Evolutionary conservation across 2,113 vertebrate genomes (phyloP).

Genomic region (Eolophus roseicapilla): DNA sequence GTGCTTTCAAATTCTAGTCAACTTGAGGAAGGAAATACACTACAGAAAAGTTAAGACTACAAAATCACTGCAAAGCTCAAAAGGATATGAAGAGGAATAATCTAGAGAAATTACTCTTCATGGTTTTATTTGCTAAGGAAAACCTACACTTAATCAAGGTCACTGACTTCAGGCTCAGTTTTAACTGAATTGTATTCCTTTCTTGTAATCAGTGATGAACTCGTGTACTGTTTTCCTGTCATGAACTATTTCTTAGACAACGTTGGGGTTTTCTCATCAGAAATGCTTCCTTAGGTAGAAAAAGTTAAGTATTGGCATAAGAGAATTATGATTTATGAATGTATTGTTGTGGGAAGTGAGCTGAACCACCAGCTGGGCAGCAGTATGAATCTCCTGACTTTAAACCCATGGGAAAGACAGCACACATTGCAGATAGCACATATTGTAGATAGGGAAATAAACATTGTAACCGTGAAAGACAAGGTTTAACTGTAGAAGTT

Average conservation of each 20-base stretch:
- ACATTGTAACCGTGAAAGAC: no score
- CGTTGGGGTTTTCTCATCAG: neutral
- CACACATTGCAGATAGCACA: no score
- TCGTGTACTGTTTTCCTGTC: fast-evolving
- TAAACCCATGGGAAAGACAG: no score
- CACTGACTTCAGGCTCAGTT: neutral
- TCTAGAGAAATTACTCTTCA: neutral
- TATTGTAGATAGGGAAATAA: no score
- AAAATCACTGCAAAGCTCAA: neutral
- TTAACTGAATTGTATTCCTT: neutral
- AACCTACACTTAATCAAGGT: neutral
- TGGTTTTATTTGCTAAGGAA: neutral
- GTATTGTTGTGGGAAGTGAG: neutral
- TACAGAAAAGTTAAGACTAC: neutral
- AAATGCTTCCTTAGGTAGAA: neutral
- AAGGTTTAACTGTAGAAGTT: no score
- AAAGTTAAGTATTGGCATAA: slow-evolving; percentile 4
- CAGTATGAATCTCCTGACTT: no score
- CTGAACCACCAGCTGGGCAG: no score
- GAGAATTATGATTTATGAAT: slow-evolving; percentile 20
- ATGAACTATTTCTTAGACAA: neutral
- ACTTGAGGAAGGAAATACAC: neutral
- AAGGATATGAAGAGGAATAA: neutral
- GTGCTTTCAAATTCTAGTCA: neutral
- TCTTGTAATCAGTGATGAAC: neutral